A percentile compares a stretch with the other conserved stretches of the same genome.
Evolutionary conservation across 2,113 vertebrate genomes (phyloP).

Genomic region (Nesogale talazaci): DNA sequence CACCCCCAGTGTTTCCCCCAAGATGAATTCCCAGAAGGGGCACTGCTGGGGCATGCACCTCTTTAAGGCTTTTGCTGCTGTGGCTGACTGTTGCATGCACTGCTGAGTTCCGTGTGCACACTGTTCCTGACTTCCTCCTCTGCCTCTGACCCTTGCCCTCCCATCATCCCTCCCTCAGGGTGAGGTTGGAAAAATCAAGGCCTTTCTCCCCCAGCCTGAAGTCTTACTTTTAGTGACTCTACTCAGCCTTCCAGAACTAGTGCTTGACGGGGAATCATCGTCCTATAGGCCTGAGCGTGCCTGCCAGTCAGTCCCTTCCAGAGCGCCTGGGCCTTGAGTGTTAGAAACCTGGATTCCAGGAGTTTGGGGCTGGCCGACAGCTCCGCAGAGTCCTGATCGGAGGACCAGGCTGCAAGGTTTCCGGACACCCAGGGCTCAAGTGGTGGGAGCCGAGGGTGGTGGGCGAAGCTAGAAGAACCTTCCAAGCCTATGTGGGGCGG

Average conservation of each 20-base stretch:
- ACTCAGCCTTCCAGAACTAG: not conserved
- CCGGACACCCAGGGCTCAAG: not conserved
- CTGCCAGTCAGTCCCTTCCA: not conserved
- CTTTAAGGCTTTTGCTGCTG: conserved; percentile 34
- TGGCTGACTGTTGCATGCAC: not conserved
- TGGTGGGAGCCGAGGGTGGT: not conserved
- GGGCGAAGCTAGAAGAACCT: not conserved
- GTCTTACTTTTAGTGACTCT: not conserved
- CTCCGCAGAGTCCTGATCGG: too few species aligned
- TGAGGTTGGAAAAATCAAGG: not conserved
- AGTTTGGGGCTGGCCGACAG: not conserved
- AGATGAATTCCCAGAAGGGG: too few species aligned
- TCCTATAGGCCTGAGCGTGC: not conserved
- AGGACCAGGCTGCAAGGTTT: not conserved
- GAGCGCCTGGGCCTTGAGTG: fast-evolving
- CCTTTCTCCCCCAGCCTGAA: not conserved
- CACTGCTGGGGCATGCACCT: not conserved
- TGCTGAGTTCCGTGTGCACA: conserved; percentile 62
- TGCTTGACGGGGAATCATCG: not conserved
- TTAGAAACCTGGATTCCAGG: not conserved
- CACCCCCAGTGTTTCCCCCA: too few species aligned
- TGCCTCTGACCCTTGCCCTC: not conserved
- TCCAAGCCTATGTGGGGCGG: not conserved
- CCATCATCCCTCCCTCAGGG: not conserved
- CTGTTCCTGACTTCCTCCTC: conserved; percentile 43